Percentiles rank a stretch among this genome's conserved stretches.
Conservation (phyloP, 2,888 invertebrate genomes). For the Cetonia aurata region DNA sequence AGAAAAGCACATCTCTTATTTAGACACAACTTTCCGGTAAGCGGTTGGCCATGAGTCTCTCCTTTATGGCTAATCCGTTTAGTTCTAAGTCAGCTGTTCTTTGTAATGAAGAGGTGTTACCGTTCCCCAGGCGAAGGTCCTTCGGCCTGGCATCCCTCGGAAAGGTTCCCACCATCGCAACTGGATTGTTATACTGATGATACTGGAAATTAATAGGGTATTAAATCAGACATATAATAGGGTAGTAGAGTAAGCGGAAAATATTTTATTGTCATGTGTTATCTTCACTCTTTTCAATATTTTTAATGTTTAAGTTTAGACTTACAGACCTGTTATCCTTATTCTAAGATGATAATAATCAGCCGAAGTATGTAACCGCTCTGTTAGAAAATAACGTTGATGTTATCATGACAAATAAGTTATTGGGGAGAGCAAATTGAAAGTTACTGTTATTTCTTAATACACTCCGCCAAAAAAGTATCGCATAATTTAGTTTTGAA, state of each 20-base stretch:
- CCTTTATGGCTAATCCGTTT: conserved; percentile 89
- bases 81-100: conserved; percentile 68
- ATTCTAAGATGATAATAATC: too few relatives aligned
- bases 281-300: too few relatives aligned
- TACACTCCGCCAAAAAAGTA: too few relatives aligned
- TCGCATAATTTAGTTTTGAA: too few relatives aligned
- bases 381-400: too few relatives aligned
- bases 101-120: conserved; percentile 68
- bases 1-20: conserved; percentile 56
- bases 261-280: too few relatives aligned
- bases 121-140: conserved; percentile 66
- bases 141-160: conserved; percentile 71
- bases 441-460: too few relatives aligned
- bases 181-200: conserved; percentile 69
- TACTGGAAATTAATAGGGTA: conserved; percentile 57
- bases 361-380: too few relatives aligned
- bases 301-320: too few relatives aligned
- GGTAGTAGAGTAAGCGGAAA: neutral
- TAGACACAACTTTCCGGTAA: conserved; percentile 92
- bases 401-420: too few relatives aligned
- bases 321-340: too few relatives aligned
- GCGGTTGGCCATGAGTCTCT: conserved; percentile 87
- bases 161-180: conserved; percentile 70
- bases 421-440: too few relatives aligned
- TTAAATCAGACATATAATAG: conserved; percentile 7